Conservation (phyloP, 2,113 vertebrate genomes). For the Sinocyclocheilus grahami region DNA sequence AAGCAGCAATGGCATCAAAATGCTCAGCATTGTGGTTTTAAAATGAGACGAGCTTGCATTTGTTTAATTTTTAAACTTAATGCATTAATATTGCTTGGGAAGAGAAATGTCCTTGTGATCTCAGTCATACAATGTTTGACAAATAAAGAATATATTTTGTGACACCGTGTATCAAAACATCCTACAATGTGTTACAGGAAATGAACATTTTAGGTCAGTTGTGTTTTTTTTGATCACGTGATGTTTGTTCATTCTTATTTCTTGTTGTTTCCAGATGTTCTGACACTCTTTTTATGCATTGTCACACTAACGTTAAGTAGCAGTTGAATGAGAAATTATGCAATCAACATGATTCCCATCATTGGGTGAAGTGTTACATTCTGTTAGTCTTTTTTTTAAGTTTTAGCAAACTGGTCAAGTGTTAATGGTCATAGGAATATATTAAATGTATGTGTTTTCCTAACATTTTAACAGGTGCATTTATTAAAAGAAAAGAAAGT, state of each 20-base stretch:
- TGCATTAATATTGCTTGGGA: background rate
- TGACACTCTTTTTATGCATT: background rate
- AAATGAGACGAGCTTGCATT: background rate
- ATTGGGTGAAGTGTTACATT: background rate
- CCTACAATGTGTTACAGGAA: background rate
- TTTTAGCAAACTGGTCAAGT: background rate
- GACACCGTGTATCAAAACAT: background rate
- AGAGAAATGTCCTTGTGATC: background rate
- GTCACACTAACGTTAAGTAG: background rate
- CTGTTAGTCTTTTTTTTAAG: background rate
- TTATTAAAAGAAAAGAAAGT: background rate
- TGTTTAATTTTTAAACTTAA: background rate
- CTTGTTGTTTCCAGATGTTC: background rate
- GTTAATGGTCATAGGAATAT: background rate
- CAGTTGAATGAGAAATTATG: background rate
- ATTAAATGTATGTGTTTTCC: background rate
- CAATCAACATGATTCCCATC: background rate
- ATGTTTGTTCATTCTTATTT: background rate
- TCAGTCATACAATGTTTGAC: background rate
- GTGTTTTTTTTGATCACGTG: background rate
- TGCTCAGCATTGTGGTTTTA: background rate
- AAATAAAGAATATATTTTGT: background rate
- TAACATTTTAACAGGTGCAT: background rate
- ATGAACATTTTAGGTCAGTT: background rate
- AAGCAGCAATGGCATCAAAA: background rate